Evolutionary conservation across 2,797 vertebrate genomes (phyloP).

Genomic region (Enteromius paludinosus): DNA sequence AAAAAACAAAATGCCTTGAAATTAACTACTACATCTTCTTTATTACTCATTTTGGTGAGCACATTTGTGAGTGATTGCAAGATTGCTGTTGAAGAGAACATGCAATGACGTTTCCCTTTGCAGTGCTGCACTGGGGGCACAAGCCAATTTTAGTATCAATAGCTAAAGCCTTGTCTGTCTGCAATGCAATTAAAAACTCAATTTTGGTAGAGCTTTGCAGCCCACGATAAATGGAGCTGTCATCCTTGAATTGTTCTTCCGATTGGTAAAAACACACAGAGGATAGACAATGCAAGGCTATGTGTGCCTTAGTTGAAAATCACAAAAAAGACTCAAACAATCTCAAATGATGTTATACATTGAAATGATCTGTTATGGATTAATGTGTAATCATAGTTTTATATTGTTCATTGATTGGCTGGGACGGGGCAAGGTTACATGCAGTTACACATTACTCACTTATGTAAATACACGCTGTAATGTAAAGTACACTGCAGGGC

Average conservation of each 20-base stretch:
- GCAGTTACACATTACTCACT: neutral
- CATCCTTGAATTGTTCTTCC: conserved; percentile 75
- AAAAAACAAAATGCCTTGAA: neutral
- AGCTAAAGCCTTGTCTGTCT: conserved; percentile 68
- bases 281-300: conserved; percentile 66
- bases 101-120: conserved; percentile 39
- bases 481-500: neutral
- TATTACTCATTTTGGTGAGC: conserved; percentile 26
- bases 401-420: neutral
- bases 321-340: neutral
- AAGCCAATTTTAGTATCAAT: conserved; percentile 69
- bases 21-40: conserved; percentile 34
- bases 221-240: conserved; percentile 73
- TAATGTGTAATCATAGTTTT: neutral
- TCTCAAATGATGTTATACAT: neutral
- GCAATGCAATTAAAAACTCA: conserved; percentile 77
- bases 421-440: neutral
- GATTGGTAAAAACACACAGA: conserved; percentile 64
- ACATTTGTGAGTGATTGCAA: conserved; percentile 47
- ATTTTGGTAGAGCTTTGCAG: conserved; percentile 75
- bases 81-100: conserved; percentile 33
- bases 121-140: conserved; percentile 48
- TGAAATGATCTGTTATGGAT: neutral
- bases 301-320: neutral
- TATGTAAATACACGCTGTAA: neutral